Base-by-base conservation (phyloP, 2,888 invertebrate species). In the Tachystola acroxantha region DNA sequence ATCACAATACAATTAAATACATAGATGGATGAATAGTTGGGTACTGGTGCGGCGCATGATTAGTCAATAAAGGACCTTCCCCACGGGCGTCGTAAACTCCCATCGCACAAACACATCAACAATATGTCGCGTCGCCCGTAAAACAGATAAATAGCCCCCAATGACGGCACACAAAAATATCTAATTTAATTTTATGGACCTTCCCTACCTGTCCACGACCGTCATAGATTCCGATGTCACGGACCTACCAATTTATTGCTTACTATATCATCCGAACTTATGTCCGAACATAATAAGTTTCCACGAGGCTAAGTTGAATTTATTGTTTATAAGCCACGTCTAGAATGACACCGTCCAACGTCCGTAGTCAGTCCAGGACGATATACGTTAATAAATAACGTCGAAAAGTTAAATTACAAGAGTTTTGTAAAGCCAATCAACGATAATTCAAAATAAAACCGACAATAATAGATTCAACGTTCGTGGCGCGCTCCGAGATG, bases 191-290 rank as follows among this genome's bases (percentile, higher is more conserved):
- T 68, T 71, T 66, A 74, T 65, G 42, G 51, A 31, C 42, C 50
- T 49, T 57, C 58, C 50, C 61, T 64, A 69, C 71, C 74, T 75
- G 75, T 72, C 73, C 53, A 45, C 60, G 65, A 60, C 64, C 69
- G 64, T 67, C 71, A 73, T 72, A 74, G 73, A 71, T 68, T 62
- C 73, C 67, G 54, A 64, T 66, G 73, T 73, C 75, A 61, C 50
- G 57, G 49, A 45, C 51, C 50, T 48, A 62, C 52, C 57, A 67
- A 78, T 77, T 79, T 78, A 80, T 76, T 59, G 68, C 56, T 64
- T 62, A 63, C 63, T 76, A 74, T 73, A 79, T 79, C 77, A 77
- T 73, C 64, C 54, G 56, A 66, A 68, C 63, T 66, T 65, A 65
- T 57, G 67, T 52, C 61, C 55, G 53, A 51, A 60, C 62, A 64